phyloP scores from a whole-genome alignment of 2,888 invertebrate species.

The Nasonia oneida region DNA sequence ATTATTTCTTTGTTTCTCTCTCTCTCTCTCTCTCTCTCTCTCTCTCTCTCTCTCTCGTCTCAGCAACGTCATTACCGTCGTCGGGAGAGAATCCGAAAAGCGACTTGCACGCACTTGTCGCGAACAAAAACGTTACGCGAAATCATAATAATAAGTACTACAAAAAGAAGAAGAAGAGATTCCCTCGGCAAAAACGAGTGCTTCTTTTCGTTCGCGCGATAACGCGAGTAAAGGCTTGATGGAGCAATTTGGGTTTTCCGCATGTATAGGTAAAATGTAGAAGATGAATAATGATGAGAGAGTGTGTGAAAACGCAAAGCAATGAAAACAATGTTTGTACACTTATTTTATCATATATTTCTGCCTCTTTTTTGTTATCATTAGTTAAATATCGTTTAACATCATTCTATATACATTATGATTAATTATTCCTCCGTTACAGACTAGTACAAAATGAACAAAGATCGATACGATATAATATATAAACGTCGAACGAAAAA shows the following conservation, averaged over 20 bases:
- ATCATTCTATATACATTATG: conserved; percentile 64
- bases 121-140: background rate
- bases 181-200: background rate
- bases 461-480: conserved; percentile 63
- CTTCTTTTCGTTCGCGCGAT: background rate
- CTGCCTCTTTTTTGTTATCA: conserved; percentile 63
- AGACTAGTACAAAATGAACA: conserved; percentile 65
- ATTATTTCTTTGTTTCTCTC: background rate
- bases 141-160: background rate
- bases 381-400: conserved; percentile 64
- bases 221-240: background rate
- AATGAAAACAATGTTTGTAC: conserved; percentile 61
- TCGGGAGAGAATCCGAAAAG: background rate
- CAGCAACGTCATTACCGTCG: background rate
- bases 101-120: conserved; percentile 14
- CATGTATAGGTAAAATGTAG: background rate
- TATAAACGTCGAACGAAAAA: conserved; percentile 66
- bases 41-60: background rate
- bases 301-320: conserved; percentile 45
- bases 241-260: conserved; percentile 57
- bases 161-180: background rate
- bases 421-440: conserved; percentile 64
- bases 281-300: conserved; percentile 19
- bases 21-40: too few species aligned
- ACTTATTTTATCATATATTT: conserved; percentile 64